phyloP scores from a whole-genome alignment of 2,113 vertebrate species.

The Entomyzon cyanotis region DNA sequence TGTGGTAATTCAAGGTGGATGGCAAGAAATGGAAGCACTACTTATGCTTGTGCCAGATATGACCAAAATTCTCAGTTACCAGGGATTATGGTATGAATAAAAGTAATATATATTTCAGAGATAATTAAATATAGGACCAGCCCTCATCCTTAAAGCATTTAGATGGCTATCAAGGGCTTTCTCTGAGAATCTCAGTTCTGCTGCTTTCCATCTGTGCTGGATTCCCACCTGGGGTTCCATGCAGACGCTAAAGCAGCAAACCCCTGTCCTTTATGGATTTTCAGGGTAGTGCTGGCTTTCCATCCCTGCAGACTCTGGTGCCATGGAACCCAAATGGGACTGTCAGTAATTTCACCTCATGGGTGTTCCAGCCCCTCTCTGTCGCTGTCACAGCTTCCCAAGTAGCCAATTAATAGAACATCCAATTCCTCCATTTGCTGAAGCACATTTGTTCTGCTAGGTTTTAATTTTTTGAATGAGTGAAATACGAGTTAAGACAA shows the following conservation, averaged over 20 bases:
- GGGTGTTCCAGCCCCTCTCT: not conserved
- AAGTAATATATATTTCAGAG: not conserved
- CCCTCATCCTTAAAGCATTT: not conserved
- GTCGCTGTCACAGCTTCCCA: not conserved
- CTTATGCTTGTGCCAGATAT: not conserved
- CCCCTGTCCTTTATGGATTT: not conserved
- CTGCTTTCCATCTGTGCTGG: not conserved
- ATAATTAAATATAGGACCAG: not conserved
- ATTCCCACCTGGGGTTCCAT: not conserved
- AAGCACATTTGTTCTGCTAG: slow-evolving; percentile 11
- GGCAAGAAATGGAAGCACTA: not conserved
- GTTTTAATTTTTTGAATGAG: slow-evolving; percentile 31
- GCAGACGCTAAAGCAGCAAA: not conserved
- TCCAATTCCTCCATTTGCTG: not conserved
- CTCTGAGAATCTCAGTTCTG: not conserved
- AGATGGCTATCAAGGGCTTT: not conserved
- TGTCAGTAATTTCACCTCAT: not conserved
- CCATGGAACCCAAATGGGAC: not conserved
- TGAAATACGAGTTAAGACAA: not conserved
- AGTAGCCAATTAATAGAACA: slow-evolving; percentile 5
- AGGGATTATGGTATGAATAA: not conserved
- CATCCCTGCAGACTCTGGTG: rapidly evolving
- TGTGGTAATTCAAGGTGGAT: not conserved
- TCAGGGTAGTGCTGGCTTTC: not conserved
- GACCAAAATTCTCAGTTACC: not conserved